Conservation (phyloP, 2,888 invertebrate species). For the Spodoptera picta region DNA sequence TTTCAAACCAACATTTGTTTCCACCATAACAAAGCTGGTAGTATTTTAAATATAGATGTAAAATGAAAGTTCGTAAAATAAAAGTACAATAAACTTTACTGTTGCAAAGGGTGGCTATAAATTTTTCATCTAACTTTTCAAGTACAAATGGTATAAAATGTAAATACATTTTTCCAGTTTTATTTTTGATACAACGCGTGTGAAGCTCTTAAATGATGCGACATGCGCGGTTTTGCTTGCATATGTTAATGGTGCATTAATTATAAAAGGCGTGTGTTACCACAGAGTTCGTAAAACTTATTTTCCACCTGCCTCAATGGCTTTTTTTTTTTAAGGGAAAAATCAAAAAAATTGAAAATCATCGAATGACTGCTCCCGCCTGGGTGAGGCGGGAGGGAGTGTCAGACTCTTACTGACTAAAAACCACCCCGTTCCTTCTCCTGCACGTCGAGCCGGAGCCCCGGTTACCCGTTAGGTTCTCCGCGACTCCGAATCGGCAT, state of each 20-base stretch:
- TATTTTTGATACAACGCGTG: conserved; percentile 8
- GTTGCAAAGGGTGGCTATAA: conserved; percentile 24
- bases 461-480: too few species aligned
- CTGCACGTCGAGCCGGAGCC: too few species aligned
- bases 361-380: too few species aligned
- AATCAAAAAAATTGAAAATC: too few species aligned
- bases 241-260: conserved; percentile 7
- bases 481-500: too few species aligned
- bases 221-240: conserved; percentile 13
- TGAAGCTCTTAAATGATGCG: conserved; percentile 12
- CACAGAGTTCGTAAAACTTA: conserved; percentile 2
- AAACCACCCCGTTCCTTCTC: too few species aligned
- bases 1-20: neutral
- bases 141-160: conserved; percentile 19
- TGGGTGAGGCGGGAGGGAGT: too few species aligned
- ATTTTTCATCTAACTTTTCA: conserved; percentile 37
- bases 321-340: too few species aligned
- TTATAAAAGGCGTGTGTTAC: conserved; percentile 3
- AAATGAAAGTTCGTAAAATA: conserved; percentile 23
- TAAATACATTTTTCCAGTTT: conserved; percentile 14
- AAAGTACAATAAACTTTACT: conserved; percentile 37
- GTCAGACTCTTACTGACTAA: too few species aligned
- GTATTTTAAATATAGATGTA: conserved; percentile 24
- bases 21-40: neutral
- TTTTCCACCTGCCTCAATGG: neutral